Percentiles rank a stretch among this genome's conserved stretches.
phyloP scores from a whole-genome alignment of 2,888 invertebrate species.

The Adelphocoris suturalis region DNA sequence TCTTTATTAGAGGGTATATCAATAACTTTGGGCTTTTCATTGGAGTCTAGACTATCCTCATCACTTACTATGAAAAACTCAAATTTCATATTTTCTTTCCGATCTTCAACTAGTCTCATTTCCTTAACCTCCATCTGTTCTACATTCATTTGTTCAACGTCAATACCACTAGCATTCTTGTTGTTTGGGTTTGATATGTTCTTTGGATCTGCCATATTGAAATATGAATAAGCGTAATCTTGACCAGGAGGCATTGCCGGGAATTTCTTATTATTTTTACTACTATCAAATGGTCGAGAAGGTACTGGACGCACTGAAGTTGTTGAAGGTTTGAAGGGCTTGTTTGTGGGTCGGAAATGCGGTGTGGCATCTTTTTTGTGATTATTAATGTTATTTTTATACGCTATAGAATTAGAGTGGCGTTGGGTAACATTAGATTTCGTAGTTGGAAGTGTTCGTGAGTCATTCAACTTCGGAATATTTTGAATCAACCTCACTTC shows the following conservation, averaged over 20 bases:
- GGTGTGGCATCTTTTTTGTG: neutral
- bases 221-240: constrained; percentile 10
- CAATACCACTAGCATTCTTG: neutral
- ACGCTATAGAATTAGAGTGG: neutral
- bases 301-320: neutral
- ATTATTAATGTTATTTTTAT: neutral
- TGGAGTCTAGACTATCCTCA: neutral
- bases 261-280: neutral
- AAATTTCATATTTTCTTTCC: constrained; percentile 24
- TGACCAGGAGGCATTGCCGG: neutral
- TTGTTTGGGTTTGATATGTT: neutral
- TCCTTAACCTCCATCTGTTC: constrained; percentile 48
- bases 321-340: neutral
- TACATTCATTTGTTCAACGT: constrained; percentile 11
- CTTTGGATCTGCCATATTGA: neutral
- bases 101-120: neutral
- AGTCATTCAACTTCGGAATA: neutral
- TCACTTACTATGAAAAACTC: constrained; percentile 48
- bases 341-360: neutral
- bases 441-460: neutral
- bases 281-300: neutral
- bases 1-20: neutral
- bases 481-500: constrained; percentile 43
- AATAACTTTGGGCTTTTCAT: neutral
- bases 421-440: neutral